Evolutionary conservation across 2,113 vertebrate species (phyloP), one percentile per base, ranked within the genome.

Genomic region (Speoplatyrhinus poulsoni): DNA sequence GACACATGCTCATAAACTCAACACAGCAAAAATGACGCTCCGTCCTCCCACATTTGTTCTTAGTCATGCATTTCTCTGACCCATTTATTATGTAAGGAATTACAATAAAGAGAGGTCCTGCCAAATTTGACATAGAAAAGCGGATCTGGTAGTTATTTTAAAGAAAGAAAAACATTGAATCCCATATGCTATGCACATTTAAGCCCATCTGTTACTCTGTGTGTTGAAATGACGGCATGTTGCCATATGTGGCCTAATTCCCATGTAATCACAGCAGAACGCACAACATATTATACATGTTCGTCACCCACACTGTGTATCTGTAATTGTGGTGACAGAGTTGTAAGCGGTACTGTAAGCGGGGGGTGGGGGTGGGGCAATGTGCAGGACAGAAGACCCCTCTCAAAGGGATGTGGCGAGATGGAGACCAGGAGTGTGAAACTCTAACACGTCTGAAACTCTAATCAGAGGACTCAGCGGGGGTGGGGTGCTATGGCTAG

Each of bases 381-480:
- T 63, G 65, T 63, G 69, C 46, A 83, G 62, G 78, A 78, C 62
- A 19, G 17, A 70, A 46, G 50, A 65, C 59, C 1, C 11, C 4
- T 4, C 68, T 77, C 69, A 65, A 64, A 67, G 60, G 67, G 54
- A 83, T 65, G 78, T 79, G 77, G 79, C 80, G 88, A 80, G 61
- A 50, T 66, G 85, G 81, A 80, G 86, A 88, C 77, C 87, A 83
- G 77, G 82, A 75, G 26, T 26, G 1, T 26, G 26, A 26, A 26
- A 26, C 26, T 26, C 26, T 79, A 70, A 81, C 92, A 88, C 83
- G 87, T 88, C 79, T 81, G 75, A 92, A 91, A 90, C 84, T 80
- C 87, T 85, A 91, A 87, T 92, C 72, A 91, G 85, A 88, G 73
- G 67, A 77, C 92, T 87, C 85, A 69, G 88, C 77, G 69, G 88